Evolutionary conservation across 2,888 invertebrate species (phyloP).

Genomic region (Holacanthella duospinosa): DNA sequence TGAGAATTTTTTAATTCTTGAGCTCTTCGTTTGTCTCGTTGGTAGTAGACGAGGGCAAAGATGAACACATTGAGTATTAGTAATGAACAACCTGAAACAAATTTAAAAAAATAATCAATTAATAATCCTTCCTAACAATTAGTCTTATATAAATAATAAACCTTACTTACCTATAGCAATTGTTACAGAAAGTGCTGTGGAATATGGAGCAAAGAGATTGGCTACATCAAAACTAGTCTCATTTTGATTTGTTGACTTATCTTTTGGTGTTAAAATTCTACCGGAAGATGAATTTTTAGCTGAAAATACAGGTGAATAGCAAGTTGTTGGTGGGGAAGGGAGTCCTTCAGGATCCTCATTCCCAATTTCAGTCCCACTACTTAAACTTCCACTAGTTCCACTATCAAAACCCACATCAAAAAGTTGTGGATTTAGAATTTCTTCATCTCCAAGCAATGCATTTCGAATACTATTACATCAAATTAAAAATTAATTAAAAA

Average conservation of each 20-base stretch:
- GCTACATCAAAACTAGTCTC: conserved; percentile 27
- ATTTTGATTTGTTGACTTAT: conserved; percentile 9
- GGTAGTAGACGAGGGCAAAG: conserved; percentile 76
- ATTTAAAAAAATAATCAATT: background rate
- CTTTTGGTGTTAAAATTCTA: background rate
- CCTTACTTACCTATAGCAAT: conserved; percentile 55
- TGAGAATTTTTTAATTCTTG: conserved; percentile 52
- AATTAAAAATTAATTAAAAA: background rate
- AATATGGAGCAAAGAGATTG: conserved; percentile 65
- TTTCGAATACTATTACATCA: background rate
- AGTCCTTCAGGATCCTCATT: conserved; percentile 14
- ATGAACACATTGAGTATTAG: conserved; percentile 70
- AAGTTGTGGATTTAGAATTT: conserved; percentile 16
- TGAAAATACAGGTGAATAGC: conserved; percentile 33
- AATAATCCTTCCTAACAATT: too few species aligned
- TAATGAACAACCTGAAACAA: conserved; percentile 58
- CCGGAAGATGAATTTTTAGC: conserved; percentile 18
- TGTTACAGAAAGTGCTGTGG: conserved; percentile 80
- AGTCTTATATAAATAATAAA: too few species aligned
- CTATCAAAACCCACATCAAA: conserved; percentile 17
- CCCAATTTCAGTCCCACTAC: background rate
- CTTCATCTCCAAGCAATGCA: conserved; percentile 10
- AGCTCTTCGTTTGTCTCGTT: conserved; percentile 62
- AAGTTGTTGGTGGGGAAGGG: conserved; percentile 35
- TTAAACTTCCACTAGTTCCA: background rate